A percentile compares a stretch with the other conserved stretches of the same genome.
phyloP scores from a whole-genome alignment of 2,113 vertebrate genomes.

The Aythya baeri region DNA sequence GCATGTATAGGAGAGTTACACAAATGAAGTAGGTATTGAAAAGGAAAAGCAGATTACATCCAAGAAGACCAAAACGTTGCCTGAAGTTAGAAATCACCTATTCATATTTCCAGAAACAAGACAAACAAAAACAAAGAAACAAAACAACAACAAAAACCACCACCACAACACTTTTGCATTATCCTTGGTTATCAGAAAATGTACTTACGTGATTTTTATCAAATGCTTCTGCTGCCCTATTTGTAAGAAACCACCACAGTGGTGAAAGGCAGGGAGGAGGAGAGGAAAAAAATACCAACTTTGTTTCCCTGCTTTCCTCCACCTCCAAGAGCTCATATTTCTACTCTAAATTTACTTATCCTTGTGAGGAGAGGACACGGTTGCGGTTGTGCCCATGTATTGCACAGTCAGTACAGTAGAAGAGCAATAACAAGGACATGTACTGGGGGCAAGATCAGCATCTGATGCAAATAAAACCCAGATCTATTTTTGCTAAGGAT shows the following conservation, averaged over 20 bases:
- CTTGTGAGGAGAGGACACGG: neutral
- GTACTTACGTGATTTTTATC: neutral
- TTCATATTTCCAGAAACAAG: neutral
- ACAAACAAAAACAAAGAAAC: neutral
- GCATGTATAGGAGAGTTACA: neutral
- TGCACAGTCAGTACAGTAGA: neutral
- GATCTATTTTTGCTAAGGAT: neutral
- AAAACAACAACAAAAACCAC: neutral
- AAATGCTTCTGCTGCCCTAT: neutral
- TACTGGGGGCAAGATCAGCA: neutral
- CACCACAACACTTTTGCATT: neutral
- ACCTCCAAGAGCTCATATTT: neutral
- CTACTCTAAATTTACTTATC: neutral
- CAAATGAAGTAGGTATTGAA: neutral
- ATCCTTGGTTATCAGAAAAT: neutral
- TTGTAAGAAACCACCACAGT: neutral
- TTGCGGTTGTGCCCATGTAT: neutral
- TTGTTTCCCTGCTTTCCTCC: neutral
- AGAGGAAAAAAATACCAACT: neutral
- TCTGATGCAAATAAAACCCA: neutral
- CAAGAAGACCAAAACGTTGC: neutral
- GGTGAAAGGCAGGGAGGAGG: neutral
- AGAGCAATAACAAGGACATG: neutral
- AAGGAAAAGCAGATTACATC: neutral
- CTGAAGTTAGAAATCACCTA: no score